Base-by-base conservation (phyloP, 2,888 invertebrate species). In the Tenthredo distinguenda region DNA sequence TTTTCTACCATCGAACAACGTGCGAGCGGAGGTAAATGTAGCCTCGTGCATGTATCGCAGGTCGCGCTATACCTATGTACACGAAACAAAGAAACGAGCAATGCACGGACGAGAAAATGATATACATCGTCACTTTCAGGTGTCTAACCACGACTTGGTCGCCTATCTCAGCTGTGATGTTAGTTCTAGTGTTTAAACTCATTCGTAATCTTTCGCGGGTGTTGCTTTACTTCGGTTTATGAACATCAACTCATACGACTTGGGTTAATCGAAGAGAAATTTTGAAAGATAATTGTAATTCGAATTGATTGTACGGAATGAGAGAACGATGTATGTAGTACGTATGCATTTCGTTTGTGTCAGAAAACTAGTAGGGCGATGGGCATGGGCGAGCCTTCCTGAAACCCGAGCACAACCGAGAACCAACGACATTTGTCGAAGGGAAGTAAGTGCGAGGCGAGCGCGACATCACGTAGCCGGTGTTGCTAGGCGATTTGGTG, bases 401-500 rank as follows among this genome's bases (percentile, higher is more conserved):
- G 65, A 21, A 65, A 62, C 34, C 82, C 87, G 88, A 87, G 74
- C 40, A 85, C 87, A 87, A 85, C 86, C 88, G 87, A 86, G 50
- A 65, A 62, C 76, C 37, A 72, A 74, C 91, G 91, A 89, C 87
- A 84, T 85, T 72, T 62, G 18, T 88, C 91, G 91, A 91, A 87
- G 86, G 86, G 85, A 82, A 86, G 86, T 88, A 87, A 86, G 88
- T 90, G 90, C 90, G 89, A 90, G 90, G 87, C 86, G 88, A 90
- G 90, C 90, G 89, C 90, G 90, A 91, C 90, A 90, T 91, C 92
- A 92, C 92, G 92, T 92, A 92, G 92, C 89, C 92, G 90, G 91
- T 92, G 92, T 92, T 92, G 92, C 92, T 92, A 92, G 91, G 92
- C 91, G 92, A 91, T 87, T 87, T 86, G 89, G 87, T 86, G 88